Conservation (phyloP, 2,113 vertebrate species). For the Pollachius pollachius region DNA sequence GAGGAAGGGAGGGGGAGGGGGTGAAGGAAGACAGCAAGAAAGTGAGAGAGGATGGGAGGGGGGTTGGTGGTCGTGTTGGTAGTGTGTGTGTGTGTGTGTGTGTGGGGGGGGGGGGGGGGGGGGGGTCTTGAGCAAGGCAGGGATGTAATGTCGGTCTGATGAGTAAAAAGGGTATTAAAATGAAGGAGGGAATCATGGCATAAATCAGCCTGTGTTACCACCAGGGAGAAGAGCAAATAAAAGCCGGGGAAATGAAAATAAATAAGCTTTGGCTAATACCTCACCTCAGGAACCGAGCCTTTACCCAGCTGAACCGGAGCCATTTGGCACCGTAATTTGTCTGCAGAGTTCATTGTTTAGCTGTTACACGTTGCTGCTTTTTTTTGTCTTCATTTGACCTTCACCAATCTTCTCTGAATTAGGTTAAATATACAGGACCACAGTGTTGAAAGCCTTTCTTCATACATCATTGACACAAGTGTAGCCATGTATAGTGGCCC, state of each 20-base stretch:
- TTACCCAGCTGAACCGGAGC: conserved; percentile 79
- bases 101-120: conserved; percentile 6
- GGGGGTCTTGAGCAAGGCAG: conserved; percentile 1
- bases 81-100: not conserved
- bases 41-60: conserved; percentile 32
- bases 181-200: conserved; percentile 97
- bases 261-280: conserved; percentile 98
- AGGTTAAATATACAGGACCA: not conserved
- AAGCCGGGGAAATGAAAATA: conserved; percentile 97
- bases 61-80: no score
- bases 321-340: conserved; percentile 78
- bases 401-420: conserved; percentile 46
- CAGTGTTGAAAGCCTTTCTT: no score
- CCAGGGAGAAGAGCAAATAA: conserved; percentile 91
- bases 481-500: no score
- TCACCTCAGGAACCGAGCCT: conserved; percentile 89
- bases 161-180: conserved; percentile 98
- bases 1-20: no score
- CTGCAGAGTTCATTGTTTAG: conserved; percentile 81
- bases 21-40: conserved; percentile 27
- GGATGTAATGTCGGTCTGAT: conserved; percentile 91
- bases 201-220: conserved; percentile 92
- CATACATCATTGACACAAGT: no score
- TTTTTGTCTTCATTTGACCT: conserved; percentile 78
- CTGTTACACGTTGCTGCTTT: conserved; percentile 72